Conservation (phyloP, 2,797 vertebrate species). For the Echiichthys vipera region DNA sequence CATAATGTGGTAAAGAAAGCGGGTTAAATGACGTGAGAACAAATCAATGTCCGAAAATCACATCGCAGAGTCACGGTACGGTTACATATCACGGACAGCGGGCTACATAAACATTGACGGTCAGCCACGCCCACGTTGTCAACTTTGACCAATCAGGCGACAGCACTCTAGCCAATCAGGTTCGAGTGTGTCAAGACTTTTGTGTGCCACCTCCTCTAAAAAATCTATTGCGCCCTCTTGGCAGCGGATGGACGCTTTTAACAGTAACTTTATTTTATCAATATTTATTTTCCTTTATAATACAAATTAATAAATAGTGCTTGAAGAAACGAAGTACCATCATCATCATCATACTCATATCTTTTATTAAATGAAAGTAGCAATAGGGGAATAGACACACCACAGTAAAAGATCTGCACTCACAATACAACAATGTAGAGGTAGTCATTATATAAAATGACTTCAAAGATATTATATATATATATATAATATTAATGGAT, state of each 20-base stretch:
- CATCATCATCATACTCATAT: neutral
- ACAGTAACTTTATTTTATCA: neutral
- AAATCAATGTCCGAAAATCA: conserved; percentile 51
- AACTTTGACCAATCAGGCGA: conserved; percentile 47
- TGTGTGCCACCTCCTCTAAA: neutral
- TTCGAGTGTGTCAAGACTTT: neutral
- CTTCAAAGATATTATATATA: too few species aligned
- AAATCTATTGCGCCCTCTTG: conserved; percentile 35
- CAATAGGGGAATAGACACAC: too few species aligned
- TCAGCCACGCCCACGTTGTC: conserved; percentile 42
- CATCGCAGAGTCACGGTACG: conserved; percentile 59
- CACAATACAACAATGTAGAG: neutral
- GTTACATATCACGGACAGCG: conserved; percentile 37
- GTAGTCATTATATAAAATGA: neutral
- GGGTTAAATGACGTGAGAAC: neutral
- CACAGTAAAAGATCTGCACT: neutral
- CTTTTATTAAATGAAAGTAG: neutral
- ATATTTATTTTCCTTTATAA: too few species aligned
- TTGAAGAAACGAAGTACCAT: too few species aligned
- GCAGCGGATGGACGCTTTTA: neutral
- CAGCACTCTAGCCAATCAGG: conserved; percentile 54
- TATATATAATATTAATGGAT: neutral
- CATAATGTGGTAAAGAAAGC: conserved; percentile 26
- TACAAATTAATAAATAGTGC: neutral
- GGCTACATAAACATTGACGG: conserved; percentile 68